A percentile compares a stretch with the other conserved stretches of the same genome.
These are phyloP conservation scores for Argyrosomus regius DNA, from an alignment of 2,797 vertebrate species.

Conservation along the genomic window DNA sequence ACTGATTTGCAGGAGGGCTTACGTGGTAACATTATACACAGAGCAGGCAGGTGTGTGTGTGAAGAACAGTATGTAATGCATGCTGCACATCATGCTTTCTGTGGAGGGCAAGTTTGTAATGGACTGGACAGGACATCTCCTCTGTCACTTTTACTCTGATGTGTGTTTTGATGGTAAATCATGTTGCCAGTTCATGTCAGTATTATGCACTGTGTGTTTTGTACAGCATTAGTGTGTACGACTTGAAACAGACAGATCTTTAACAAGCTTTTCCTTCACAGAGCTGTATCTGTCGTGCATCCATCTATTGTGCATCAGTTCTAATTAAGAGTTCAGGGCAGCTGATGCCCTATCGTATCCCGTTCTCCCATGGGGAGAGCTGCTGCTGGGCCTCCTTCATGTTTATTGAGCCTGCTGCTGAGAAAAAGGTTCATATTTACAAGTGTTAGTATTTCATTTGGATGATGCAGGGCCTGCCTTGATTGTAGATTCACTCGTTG, in stretches of 20 bases:
- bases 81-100: conserved; percentile 31
- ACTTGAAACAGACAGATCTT: too few species aligned
- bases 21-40: conserved; percentile 19
- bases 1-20: conserved; percentile 62
- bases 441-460: conserved; percentile 38
- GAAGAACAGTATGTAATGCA: conserved; percentile 31
- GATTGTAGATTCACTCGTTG: conserved; percentile 45
- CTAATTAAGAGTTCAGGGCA: conserved; percentile 69
- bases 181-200: background rate
- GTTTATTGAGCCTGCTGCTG: conserved; percentile 32
- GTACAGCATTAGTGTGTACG: background rate
- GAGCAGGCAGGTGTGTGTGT: conserved; percentile 61
- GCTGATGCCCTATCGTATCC: conserved; percentile 64
- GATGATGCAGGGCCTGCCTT: conserved; percentile 36
- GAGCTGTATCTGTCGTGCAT: conserved; percentile 26
- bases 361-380: conserved; percentile 53
- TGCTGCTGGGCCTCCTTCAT: conserved; percentile 34
- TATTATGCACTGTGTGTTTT: background rate
- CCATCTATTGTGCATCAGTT: conserved; percentile 53
- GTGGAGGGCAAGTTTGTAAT: conserved; percentile 26
- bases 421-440: conserved; percentile 10
- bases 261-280: too few species aligned
- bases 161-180: conserved; percentile 18
- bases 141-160: conserved; percentile 10
- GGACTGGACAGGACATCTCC: conserved; percentile 5